Base-by-base conservation (phyloP, 2,797 vertebrate species). In the Myioborus miniatus region DNA sequence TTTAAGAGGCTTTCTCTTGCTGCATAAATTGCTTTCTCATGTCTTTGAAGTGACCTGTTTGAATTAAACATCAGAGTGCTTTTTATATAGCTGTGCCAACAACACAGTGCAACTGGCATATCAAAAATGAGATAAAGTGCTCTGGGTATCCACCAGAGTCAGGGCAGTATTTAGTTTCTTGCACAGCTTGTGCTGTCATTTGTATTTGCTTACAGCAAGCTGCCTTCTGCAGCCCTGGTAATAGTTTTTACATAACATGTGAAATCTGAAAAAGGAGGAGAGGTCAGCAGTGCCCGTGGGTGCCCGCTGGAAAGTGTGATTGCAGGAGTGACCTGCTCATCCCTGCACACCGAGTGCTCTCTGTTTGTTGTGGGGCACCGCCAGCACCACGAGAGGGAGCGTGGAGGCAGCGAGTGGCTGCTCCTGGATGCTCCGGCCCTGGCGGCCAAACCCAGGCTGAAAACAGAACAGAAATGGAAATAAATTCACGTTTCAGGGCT, bases 271-370 rank as follows among this genome's bases (percentile, higher is more conserved):
- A 53, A 67, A 29, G 41, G 58, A 47, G 50, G 72, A 17, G 4
- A 47, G 52, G 30, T 12, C n/a, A 19, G 9, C 63, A 22, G 1
- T 6, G 3, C 1, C 4, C 49, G 0, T 5, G 14, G 12, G 4
- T 8, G 32, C 75, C 2, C 0, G 2, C 2, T 7, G 5, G 64
- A 5, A 15, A 3, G 6, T 23, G 41, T 26, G 11, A 2, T 0
- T 16, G 26, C 53, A 21, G 60, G 3, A 1, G 29, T 1, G 49
- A 24, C 6, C 6, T 23, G 50, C 34, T 43, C 56, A 2, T 15
- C 27, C 41, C 34, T 15, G 63, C 60, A 0, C 16, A 1, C 8
- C 0, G 12, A 5, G 0, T 5, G 6, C 9, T 43, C 43, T 4
- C 71, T 6, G 0, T 5, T 3, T 39, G 55, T 12, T 15, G 23